Conservation (phyloP, 2,797 vertebrate genomes). For the Chiloscyllium punctatum region DNA sequence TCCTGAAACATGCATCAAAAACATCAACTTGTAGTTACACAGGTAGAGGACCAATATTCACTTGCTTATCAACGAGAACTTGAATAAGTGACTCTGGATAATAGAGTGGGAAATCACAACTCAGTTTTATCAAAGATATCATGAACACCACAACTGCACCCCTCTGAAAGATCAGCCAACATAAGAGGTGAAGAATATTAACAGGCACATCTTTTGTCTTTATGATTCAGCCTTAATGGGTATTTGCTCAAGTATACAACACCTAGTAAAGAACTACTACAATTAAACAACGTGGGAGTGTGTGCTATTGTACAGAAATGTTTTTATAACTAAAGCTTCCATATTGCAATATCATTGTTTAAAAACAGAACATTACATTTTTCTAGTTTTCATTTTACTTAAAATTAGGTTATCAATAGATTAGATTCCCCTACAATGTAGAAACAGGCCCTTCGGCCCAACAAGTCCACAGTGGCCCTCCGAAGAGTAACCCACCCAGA, state of each 20-base stretch:
- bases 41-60: neutral
- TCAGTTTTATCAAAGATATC: neutral
- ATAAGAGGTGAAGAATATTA: neutral
- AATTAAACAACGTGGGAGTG: neutral
- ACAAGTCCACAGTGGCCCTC: no score
- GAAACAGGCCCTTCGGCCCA: no score
- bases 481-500: no score
- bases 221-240: neutral
- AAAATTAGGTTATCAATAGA: no score
- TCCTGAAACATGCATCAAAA: neutral
- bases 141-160: neutral
- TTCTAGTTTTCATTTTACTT: neutral
- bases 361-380: neutral
- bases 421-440: no score
- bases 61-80: no score
- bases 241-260: neutral
- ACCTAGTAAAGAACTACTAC: neutral
- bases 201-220: neutral
- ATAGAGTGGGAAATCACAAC: neutral
- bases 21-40: neutral
- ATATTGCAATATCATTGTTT: neutral
- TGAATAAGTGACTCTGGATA: neutral
- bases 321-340: neutral
- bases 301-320: neutral
- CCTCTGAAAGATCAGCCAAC: neutral